These are phyloP conservation scores for Zaprionus capensis DNA, from an alignment of 1,140 invertebrate genomes.

Conservation along the genomic window DNA sequence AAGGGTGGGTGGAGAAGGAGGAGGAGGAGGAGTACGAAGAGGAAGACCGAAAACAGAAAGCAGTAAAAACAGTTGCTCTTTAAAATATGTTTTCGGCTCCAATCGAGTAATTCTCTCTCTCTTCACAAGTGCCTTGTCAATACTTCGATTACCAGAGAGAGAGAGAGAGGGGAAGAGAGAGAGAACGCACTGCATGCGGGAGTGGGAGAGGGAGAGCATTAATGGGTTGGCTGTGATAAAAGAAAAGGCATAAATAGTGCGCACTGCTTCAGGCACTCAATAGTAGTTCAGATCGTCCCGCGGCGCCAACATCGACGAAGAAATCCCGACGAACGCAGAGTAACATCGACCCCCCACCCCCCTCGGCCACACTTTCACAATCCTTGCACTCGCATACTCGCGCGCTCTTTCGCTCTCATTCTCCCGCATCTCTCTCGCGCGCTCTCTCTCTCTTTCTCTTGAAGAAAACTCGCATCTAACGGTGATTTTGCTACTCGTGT, in stretches of 20 bases:
- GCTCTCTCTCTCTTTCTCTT: not conserved
- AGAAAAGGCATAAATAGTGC: slow-evolving; percentile 76
- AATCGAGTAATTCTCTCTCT: slow-evolving; percentile 3
- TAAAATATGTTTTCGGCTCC: slow-evolving; percentile 32
- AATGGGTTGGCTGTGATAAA: slow-evolving; percentile 49
- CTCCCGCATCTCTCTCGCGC: slow-evolving; percentile 7
- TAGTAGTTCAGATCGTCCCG: slow-evolving; percentile 58
- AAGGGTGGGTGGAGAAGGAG: not conserved
- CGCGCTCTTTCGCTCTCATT: not conserved
- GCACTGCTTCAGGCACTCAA: slow-evolving; percentile 33
- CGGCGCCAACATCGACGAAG: slow-evolving; percentile 38
- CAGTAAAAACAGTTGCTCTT: slow-evolving; percentile 35
- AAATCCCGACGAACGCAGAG: slow-evolving; percentile 20
- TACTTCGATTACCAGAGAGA: slow-evolving; percentile 32
- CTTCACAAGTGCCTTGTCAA: slow-evolving; percentile 11
- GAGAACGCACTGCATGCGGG: not conserved
- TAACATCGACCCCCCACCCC: slow-evolving; percentile 3
- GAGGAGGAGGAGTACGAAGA: not conserved
- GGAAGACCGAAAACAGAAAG: not conserved
- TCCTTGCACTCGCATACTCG: not conserved
- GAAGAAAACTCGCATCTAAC: not conserved
- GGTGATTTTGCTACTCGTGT: not conserved
- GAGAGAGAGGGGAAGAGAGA: not conserved
- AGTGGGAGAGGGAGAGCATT: not conserved
- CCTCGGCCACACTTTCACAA: slow-evolving; percentile 1